Conservation (phyloP, 2,113 vertebrate genomes). For the Micronisus gabar region DNA sequence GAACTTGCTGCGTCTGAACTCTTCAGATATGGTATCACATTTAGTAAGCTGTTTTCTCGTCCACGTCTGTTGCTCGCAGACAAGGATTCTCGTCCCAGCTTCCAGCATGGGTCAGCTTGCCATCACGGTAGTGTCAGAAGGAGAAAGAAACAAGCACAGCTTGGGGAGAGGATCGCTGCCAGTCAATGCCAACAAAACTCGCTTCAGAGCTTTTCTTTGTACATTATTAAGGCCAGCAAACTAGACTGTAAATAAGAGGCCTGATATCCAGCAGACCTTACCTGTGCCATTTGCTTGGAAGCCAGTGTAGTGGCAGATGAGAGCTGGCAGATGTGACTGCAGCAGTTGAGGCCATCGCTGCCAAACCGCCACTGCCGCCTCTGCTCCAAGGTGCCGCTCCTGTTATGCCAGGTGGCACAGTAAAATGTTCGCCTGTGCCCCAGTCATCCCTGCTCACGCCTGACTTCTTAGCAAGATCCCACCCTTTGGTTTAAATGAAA, state of each 20-base stretch:
- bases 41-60: not conserved
- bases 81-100: not conserved
- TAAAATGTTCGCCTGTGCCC: not conserved
- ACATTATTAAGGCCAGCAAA: not conserved
- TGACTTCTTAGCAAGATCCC: not conserved
- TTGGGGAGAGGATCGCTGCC: not conserved
- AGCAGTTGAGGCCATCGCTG: not conserved
- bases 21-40: not conserved
- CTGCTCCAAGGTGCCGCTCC: not conserved
- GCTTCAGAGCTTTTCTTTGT: not conserved
- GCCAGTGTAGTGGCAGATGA: not conserved
- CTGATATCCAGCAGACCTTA: not conserved
- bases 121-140: not conserved
- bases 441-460: not conserved
- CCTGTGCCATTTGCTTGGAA: not conserved
- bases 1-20: not conserved
- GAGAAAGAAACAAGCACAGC: not conserved
- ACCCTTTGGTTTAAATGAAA: not conserved
- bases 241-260: not conserved
- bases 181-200: not conserved
- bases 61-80: not conserved
- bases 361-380: not conserved
- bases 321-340: not conserved
- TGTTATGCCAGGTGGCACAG: not conserved
- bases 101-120: not conserved